Percentiles rank a stretch among this genome's conserved stretches.
phyloP scores from a whole-genome alignment of 2,888 invertebrate species.

The Hyles lineata region DNA sequence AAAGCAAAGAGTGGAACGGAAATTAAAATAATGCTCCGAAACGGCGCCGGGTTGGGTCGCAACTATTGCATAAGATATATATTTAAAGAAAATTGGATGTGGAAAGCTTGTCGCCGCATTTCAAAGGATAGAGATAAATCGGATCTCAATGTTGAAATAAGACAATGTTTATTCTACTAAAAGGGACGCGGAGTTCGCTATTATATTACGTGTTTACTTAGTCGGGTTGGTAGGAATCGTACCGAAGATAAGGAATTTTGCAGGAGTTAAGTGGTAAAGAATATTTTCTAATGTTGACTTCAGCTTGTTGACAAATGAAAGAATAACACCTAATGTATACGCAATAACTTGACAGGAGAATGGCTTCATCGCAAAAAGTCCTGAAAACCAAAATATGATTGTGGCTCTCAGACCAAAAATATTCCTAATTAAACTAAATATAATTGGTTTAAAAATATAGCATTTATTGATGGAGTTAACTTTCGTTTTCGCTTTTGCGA shows the following conservation, averaged over 20 bases:
- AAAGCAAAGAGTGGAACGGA: no score
- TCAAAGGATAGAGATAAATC: not conserved
- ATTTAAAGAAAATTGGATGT: not conserved
- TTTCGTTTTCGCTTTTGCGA: not conserved
- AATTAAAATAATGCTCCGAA: no score
- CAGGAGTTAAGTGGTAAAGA: not conserved
- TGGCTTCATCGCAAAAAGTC: no score
- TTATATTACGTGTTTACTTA: slow-evolving; percentile 15
- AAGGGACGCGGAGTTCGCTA: slow-evolving; percentile 36
- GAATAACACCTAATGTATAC: no score
- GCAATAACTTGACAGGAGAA: no score
- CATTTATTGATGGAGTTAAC: not conserved
- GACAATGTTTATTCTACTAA: slow-evolving; percentile 45
- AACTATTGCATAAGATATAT: no score
- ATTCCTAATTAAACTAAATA: no score
- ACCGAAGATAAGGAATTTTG: not conserved
- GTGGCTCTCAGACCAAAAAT: no score
- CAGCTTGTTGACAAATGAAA: no score
- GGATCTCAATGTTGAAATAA: not conserved
- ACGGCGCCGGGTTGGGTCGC: no score
- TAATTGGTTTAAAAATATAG: not conserved
- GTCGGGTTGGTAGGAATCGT: not conserved
- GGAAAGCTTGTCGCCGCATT: not conserved
- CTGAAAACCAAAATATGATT: no score
- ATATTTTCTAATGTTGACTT: no score